These are phyloP conservation scores for Andrena cerasifolii DNA, from an alignment of 1,140 invertebrate genomes.

Conservation along the genomic window DNA sequence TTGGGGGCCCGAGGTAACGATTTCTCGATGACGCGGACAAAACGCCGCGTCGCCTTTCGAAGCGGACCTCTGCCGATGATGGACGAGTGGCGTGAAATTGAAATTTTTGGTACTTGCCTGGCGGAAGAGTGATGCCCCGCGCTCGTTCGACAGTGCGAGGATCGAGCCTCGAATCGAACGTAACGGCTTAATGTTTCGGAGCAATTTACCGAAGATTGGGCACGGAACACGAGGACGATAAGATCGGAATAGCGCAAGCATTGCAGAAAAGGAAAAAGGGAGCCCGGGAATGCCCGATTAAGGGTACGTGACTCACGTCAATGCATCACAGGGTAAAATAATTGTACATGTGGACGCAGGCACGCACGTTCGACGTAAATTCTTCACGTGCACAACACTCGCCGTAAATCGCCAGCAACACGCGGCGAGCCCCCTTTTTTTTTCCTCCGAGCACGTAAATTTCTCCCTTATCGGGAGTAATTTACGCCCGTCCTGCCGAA, in stretches of 20 bases:
- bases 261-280: slow-evolving; percentile 5
- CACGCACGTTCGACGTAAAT: slow-evolving; percentile 58
- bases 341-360: slow-evolving; percentile 51
- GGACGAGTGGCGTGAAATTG: neutral
- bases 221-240: neutral
- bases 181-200: neutral
- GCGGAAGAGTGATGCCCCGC: neutral
- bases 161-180: neutral
- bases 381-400: slow-evolving; percentile 50
- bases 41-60: slow-evolving; percentile 26
- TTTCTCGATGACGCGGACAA: slow-evolving; percentile 64
- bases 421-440: slow-evolving; percentile 33
- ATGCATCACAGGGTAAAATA: slow-evolving; percentile 50
- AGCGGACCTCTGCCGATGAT: neutral
- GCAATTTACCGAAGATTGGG: neutral
- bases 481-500: slow-evolving; percentile 30
- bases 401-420: slow-evolving; percentile 49
- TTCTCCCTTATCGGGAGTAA: slow-evolving; percentile 49
- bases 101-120: slow-evolving; percentile 11
- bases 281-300: neutral
- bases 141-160: neutral
- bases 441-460: slow-evolving; percentile 36
- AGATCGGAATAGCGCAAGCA: slow-evolving; percentile 30
- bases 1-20: slow-evolving; percentile 59
- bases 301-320: slow-evolving; percentile 48